These are phyloP conservation scores for Drosophila triauraria DNA, from an alignment of 1,140 invertebrate species.

Conservation along the genomic window DNA sequence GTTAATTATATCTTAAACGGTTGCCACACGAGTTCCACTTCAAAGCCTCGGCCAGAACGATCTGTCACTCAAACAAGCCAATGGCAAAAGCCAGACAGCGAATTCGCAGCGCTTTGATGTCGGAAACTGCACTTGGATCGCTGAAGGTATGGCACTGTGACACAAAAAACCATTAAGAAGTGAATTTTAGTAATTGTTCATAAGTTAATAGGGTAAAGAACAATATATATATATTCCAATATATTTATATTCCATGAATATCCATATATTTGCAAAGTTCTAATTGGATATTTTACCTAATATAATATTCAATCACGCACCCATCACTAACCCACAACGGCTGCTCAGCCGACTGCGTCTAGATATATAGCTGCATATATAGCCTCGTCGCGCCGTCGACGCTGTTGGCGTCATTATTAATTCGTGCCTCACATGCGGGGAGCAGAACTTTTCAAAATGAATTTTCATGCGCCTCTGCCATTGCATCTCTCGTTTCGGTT, in stretches of 20 bases:
- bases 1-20: conserved; percentile 55
- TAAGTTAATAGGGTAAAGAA: too few species aligned
- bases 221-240: too few species aligned
- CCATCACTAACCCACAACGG: conserved; percentile 6
- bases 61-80: conserved; percentile 55
- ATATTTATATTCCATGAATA: too few species aligned
- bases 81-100: conserved; percentile 29
- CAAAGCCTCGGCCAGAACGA: conserved; percentile 33
- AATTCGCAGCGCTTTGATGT: conserved; percentile 60
- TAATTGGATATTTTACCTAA: too few species aligned
- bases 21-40: conserved; percentile 46
- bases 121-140: conserved; percentile 16
- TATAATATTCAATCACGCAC: neutral
- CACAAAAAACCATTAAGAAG: neutral
- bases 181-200: neutral
- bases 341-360: conserved; percentile 13
- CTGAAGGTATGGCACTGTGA: conserved; percentile 21
- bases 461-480: conserved; percentile 65
- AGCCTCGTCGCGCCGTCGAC: conserved; percentile 54
- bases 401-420: conserved; percentile 71
- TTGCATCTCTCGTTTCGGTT: conserved; percentile 47
- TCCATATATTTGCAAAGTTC: too few species aligned
- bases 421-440: conserved; percentile 52
- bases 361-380: conserved; percentile 35
- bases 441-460: conserved; percentile 65